Conservation (phyloP, 2,797 vertebrate species). For the Lepilemur ruficaudatus region DNA sequence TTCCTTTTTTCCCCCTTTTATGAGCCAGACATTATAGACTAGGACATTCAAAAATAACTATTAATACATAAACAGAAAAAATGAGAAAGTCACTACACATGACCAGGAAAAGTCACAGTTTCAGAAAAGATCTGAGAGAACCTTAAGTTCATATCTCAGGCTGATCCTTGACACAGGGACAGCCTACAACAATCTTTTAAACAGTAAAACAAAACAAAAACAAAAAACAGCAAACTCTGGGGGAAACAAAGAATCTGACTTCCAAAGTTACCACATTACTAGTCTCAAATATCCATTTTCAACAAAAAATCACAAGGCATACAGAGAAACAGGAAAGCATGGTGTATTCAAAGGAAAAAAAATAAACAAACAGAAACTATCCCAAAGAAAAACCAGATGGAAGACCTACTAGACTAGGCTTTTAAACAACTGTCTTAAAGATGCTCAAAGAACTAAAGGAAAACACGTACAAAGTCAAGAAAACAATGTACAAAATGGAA, state of each 20-base stretch:
- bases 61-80: not conserved
- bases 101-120: not conserved
- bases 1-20: not conserved
- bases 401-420: not conserved
- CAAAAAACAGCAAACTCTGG: not conserved
- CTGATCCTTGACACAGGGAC: not conserved
- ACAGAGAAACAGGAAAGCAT: not conserved
- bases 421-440: not conserved
- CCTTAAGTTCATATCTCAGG: not conserved
- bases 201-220: not conserved
- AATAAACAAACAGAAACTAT: not conserved
- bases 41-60: not conserved
- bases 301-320: not conserved
- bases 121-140: not conserved
- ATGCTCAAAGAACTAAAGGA: not conserved
- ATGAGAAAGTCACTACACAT: not conserved
- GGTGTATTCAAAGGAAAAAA: not conserved
- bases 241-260: not conserved
- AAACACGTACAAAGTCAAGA: not conserved
- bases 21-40: not conserved
- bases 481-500: not conserved
- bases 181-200: not conserved
- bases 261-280: not conserved
- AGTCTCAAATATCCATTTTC: not conserved
- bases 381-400: not conserved